phyloP scores from a whole-genome alignment of 2,797 vertebrate genomes.

The Salmo trutta region DNA sequence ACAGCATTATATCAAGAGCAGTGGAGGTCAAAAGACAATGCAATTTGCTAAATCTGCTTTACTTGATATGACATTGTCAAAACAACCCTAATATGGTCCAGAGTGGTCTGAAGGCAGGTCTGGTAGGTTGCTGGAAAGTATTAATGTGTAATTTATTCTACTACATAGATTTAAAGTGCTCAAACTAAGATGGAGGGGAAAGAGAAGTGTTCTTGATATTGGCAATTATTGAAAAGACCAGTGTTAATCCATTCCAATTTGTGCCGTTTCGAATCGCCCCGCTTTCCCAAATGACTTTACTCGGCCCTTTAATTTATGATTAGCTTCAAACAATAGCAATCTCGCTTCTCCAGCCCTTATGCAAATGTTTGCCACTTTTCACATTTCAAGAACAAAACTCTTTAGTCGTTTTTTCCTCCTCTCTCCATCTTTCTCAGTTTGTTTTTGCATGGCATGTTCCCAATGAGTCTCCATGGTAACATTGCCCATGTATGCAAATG shows the following conservation, averaged over 20 bases:
- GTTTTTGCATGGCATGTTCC: constrained; percentile 28
- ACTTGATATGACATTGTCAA: constrained; percentile 14
- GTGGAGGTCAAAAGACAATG: background rate
- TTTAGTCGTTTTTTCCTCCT: constrained; percentile 14
- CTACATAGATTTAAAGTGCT: constrained; percentile 39
- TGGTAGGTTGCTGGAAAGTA: constrained; percentile 7
- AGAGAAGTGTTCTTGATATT: constrained; percentile 36
- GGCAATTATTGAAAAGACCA: constrained; percentile 36
- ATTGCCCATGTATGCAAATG: constrained; percentile 47
- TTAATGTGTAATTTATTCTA: background rate
- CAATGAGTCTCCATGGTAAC: constrained; percentile 63
- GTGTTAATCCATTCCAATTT: constrained; percentile 57
- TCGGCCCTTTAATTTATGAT: constrained; percentile 48
- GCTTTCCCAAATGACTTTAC: constrained; percentile 38
- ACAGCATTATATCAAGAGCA: background rate
- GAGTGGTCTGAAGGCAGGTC: constrained; percentile 29
- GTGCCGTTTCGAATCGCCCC: constrained; percentile 35
- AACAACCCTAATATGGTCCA: constrained; percentile 31
- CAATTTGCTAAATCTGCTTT: background rate
- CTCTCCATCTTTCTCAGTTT: constrained; percentile 10
- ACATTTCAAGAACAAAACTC: constrained; percentile 15
- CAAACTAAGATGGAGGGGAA: constrained; percentile 20
- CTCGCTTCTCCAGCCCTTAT: background rate
- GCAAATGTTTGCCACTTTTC: constrained; percentile 22
- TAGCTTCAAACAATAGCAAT: constrained; percentile 32